phyloP scores from a whole-genome alignment of 2,113 vertebrate species.

The Bos indicus region DNA sequence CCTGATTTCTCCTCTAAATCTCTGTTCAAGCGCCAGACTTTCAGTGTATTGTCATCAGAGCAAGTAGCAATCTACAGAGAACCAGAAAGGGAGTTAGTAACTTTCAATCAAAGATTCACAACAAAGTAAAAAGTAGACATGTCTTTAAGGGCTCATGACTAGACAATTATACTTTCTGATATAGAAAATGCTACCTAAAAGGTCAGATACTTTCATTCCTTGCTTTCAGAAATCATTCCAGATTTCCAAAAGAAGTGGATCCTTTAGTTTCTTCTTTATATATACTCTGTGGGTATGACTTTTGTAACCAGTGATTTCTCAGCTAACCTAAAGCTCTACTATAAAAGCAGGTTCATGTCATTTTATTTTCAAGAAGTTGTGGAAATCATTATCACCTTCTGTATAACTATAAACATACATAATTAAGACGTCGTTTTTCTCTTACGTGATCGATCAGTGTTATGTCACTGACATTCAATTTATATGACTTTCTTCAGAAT shows the following conservation, averaged over 20 bases:
- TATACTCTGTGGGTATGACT: background rate
- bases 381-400: background rate
- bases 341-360: background rate
- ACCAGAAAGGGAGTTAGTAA: background rate
- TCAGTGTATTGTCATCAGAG: slow-evolving; percentile 96
- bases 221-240: background rate
- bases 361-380: background rate
- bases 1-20: slow-evolving; percentile 70
- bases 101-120: slow-evolving; percentile 22
- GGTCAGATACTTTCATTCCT: background rate
- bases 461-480: background rate
- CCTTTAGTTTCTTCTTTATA: background rate
- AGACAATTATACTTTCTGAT: background rate
- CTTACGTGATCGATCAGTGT: background rate
- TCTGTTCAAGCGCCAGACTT: slow-evolving; percentile 91
- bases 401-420: background rate
- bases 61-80: slow-evolving; percentile 92
- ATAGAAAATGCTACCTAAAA: background rate
- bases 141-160: background rate
- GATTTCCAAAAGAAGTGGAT: background rate
- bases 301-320: background rate
- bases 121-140: background rate
- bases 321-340: background rate
- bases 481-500: background rate
- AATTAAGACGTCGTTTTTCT: background rate